A percentile compares a stretch with the other conserved stretches of the same genome.
Conservation (phyloP, 2,888 invertebrate species). For the Lepeophtheirus nordmannii region DNA sequence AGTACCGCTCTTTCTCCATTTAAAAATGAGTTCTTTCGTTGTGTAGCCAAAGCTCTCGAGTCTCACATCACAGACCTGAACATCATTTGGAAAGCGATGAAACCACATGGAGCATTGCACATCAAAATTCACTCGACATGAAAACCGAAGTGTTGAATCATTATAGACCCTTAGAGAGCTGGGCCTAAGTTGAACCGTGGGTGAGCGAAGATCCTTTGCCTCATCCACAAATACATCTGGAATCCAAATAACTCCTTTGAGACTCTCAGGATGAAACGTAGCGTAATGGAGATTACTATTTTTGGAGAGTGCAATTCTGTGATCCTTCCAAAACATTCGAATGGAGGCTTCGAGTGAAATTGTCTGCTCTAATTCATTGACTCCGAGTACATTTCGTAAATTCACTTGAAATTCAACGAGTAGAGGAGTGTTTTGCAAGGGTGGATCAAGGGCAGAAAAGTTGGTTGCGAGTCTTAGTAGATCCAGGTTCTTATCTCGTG, state of each 20-base stretch:
- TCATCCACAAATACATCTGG: constrained; percentile 11
- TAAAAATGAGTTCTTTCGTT: not conserved
- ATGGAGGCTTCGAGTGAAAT: constrained; percentile 2
- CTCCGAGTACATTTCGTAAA: not conserved
- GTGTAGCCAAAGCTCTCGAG: constrained; percentile 15
- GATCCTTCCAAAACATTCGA: constrained; percentile 9
- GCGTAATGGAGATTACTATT: too few relatives aligned
- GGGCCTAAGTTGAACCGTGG: not conserved
- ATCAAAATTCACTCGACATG: constrained; percentile 11
- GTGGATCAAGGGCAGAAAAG: too few relatives aligned
- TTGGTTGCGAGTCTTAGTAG: too few relatives aligned
- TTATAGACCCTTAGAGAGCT: not conserved
- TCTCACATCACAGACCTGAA: constrained; percentile 6
- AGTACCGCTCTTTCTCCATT: not conserved
- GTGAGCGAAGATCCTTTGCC: constrained; percentile 3
- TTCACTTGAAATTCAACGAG: not conserved
- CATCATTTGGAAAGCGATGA: constrained; percentile 6
- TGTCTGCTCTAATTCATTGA: not conserved
- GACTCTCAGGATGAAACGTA: not conserved
- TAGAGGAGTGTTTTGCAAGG: not conserved
- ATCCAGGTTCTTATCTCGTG: not conserved
- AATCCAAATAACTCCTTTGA: not conserved
- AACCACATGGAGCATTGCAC: constrained; percentile 2
- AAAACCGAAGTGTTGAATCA: constrained; percentile 3
- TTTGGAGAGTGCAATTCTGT: not conserved